A percentile compares a stretch with the other conserved stretches of the same genome.
These are phyloP conservation scores for Agriopis aurantiaria DNA, from an alignment of 2,888 invertebrate genomes.

Conservation along the genomic window DNA sequence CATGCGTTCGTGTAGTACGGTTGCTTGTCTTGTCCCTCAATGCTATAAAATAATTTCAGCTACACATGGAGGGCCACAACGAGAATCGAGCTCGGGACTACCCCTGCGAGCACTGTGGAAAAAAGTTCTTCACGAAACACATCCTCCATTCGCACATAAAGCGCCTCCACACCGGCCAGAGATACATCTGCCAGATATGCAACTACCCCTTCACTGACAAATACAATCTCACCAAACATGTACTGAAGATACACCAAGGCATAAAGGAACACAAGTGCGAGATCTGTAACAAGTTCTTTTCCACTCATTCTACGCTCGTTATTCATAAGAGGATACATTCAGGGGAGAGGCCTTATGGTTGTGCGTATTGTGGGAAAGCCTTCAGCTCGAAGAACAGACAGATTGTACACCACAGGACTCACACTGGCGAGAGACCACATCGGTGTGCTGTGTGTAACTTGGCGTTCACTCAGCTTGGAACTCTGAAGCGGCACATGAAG, in stretches of 20 bases:
- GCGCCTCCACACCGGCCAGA: conserved; percentile 66
- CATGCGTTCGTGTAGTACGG: no score
- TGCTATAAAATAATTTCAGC: conserved; percentile 16
- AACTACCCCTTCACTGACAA: conserved; percentile 75
- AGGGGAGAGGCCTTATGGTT: conserved; percentile 72
- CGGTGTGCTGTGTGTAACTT: conserved; percentile 74
- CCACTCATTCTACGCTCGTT: conserved; percentile 62
- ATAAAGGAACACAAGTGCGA: conserved; percentile 74
- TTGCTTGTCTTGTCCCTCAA: no score
- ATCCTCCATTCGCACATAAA: conserved; percentile 67
- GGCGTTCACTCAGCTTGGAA: conserved; percentile 76
- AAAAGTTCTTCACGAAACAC: conserved; percentile 74
- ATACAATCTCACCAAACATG: conserved; percentile 73
- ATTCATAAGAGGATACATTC: conserved; percentile 80
- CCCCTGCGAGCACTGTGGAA: conserved; percentile 78
- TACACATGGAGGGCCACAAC: conserved; percentile 76
- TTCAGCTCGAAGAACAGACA: conserved; percentile 73
- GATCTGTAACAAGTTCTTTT: conserved; percentile 72
- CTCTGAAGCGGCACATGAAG: conserved; percentile 78
- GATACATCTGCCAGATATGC: conserved; percentile 77
- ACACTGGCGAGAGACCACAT: conserved; percentile 79
- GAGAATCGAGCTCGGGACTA: conserved; percentile 69
- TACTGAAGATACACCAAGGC: conserved; percentile 71
- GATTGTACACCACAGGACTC: conserved; percentile 74
- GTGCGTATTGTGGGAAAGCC: conserved; percentile 70